Evolutionary conservation across 2,888 invertebrate genomes (phyloP).

Genomic region (Netelia melanura): DNA sequence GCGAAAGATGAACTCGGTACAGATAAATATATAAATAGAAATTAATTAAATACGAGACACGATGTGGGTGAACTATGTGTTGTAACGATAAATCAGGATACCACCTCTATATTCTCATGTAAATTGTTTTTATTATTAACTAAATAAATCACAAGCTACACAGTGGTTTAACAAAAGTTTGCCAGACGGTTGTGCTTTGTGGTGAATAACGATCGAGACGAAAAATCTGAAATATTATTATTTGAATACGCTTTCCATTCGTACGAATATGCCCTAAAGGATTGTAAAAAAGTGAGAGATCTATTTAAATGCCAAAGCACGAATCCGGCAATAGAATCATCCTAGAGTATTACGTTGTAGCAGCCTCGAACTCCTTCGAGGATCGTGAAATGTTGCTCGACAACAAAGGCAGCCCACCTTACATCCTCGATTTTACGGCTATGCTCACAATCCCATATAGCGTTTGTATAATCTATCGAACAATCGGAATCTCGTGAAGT

Average conservation of each 20-base stretch:
- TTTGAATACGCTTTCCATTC: neutral
- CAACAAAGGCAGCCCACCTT: constrained; percentile 60
- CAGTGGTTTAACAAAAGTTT: constrained; percentile 66
- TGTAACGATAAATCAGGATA: constrained; percentile 72
- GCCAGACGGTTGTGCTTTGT: constrained; percentile 43
- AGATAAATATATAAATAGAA: constrained; percentile 32
- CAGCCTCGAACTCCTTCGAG: constrained; percentile 37
- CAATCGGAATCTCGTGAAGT: constrained; percentile 31
- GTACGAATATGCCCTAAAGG: neutral
- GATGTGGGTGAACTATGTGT: constrained; percentile 68
- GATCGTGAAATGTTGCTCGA: constrained; percentile 65
- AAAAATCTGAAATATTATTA: neutral
- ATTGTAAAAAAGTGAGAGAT: constrained; percentile 43
- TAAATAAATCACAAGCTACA: constrained; percentile 84
- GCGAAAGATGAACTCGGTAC: constrained; percentile 6
- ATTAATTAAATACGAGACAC: constrained; percentile 23
- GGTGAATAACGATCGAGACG: neutral
- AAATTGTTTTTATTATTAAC: constrained; percentile 84
- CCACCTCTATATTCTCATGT: constrained; percentile 76
- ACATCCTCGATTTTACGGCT: constrained; percentile 29
- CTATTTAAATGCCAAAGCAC: constrained; percentile 63
- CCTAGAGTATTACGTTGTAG: neutral
- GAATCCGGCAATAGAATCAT: constrained; percentile 60
- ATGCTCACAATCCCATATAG: constrained; percentile 24
- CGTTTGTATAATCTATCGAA: constrained; percentile 16